Evolutionary conservation across 2,797 vertebrate genomes (phyloP).

Genomic region (Garrulus glandarius): DNA sequence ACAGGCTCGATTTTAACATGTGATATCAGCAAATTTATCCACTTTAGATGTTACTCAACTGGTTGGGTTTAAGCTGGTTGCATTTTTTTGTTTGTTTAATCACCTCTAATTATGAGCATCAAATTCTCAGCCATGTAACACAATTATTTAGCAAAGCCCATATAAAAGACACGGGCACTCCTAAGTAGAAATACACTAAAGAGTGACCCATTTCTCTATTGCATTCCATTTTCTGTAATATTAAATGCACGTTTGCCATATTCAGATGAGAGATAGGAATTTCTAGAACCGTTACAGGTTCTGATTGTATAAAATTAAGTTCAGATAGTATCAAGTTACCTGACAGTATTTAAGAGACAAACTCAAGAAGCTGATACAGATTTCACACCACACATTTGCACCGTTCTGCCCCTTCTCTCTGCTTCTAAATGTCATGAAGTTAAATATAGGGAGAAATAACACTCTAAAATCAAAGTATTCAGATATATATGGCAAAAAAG

Average conservation of each 20-base stretch:
- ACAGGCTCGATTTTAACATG: neutral
- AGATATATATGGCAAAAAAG: fast-evolving
- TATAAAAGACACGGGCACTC: neutral
- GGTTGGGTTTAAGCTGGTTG: neutral
- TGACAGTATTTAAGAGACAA: neutral
- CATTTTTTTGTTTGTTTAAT: neutral
- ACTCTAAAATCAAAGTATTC: neutral
- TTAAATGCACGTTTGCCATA: neutral
- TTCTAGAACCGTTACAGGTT: neutral
- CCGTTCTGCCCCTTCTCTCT: neutral
- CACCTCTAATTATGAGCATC: neutral
- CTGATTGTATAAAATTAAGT: neutral
- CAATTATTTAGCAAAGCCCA: neutral
- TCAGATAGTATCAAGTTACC: neutral
- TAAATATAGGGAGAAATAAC: neutral
- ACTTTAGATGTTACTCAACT: neutral
- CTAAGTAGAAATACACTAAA: neutral
- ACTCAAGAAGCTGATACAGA: neutral
- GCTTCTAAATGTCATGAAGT: neutral
- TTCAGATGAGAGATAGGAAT: neutral
- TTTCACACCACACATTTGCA: neutral
- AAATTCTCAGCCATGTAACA: neutral
- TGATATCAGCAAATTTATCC: neutral
- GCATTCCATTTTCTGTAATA: neutral
- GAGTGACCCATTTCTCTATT: neutral